These are phyloP conservation scores for Eupithecia subfuscata DNA, from an alignment of 2,888 invertebrate species.

Conservation along the genomic window DNA sequence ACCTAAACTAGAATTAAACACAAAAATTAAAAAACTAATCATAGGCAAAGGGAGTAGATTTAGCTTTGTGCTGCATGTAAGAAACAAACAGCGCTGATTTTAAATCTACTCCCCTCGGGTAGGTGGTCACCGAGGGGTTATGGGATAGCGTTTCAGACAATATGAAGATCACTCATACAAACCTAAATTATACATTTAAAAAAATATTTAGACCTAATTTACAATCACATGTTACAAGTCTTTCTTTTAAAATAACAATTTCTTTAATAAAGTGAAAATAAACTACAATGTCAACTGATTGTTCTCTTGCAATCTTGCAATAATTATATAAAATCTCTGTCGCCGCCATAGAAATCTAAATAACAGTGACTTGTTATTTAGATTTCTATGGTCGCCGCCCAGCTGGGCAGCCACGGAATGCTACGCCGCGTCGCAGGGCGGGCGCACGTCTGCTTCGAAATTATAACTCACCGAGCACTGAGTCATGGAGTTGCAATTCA, in stretches of 20 bases:
- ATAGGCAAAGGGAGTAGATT: no score
- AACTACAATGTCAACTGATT: not conserved
- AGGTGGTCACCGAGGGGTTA: no score
- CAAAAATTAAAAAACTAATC: no score
- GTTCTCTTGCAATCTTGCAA: not conserved
- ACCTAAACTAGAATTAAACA: no score
- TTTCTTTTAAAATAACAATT: not conserved
- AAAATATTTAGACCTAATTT: not conserved
- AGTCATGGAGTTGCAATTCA: not conserved
- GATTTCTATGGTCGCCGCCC: constrained; percentile 24
- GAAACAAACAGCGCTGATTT: no score
- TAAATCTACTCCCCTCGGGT: no score
- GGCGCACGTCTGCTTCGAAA: constrained; percentile 54
- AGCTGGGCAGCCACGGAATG: constrained; percentile 41
- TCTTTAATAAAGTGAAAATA: not conserved
- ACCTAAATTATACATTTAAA: not conserved
- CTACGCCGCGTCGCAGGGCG: constrained; percentile 45
- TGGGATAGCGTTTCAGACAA: no score
- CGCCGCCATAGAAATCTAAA: no score
- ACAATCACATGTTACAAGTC: not conserved
- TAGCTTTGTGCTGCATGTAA: no score
- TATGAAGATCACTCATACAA: not conserved
- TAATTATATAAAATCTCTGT: constrained; percentile 10
- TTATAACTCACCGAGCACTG: not conserved
- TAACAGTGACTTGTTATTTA: no score